Evolutionary conservation across 2,888 invertebrate genomes (phyloP), one percentile per base, ranked within the genome.

Genomic region (Caenorhabditis japonica): DNA sequence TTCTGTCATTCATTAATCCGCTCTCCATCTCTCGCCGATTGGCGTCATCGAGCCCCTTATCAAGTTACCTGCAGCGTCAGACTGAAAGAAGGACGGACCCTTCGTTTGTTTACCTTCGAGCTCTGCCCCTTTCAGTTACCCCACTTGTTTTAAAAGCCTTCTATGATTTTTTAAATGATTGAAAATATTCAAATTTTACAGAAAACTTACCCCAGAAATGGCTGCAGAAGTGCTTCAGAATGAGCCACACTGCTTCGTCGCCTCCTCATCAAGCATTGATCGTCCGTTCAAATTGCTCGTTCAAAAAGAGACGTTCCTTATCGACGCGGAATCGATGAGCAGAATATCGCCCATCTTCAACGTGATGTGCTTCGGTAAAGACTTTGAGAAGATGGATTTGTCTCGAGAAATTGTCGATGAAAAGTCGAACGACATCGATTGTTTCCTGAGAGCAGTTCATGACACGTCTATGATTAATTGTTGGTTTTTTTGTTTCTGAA

Each of bases 401-500:
- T 78, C 80, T 4, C 64, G 84, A 2, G 84, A 84, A 56, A 84
- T 85, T 52, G 84, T 85, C 10, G 84, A 85, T 51, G 84, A 85
- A 60, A 85, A 84, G 52, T 75, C 75, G 64, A 69, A 41, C 15
- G 83, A 84, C 60, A 81, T 84, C 27, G 77, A 79, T 33, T 73
- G 74, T 33, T 84, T 84, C 43, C 75, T 84, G 1, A 49, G 76
- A 44, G 81, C 84, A 19, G 74, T 84, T 33, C 70, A 83, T 51
- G 80, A 84, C 60, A 76, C 79, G 10, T 62, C 72, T 19, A 66
- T 77, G 27, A 84, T 84, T 23, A 77, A 76, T 55, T 78, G 80
- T 82, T 19, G 30, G 75, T 44, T 30, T 19, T 17, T 27, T 44
- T 10, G 3, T 59, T 25, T 59, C 15, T 4, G 5, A 8, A 4